A percentile compares a stretch with the other conserved stretches of the same genome.
Conservation (phyloP, 2,888 invertebrate genomes). For the Erebia epiphron region DNA sequence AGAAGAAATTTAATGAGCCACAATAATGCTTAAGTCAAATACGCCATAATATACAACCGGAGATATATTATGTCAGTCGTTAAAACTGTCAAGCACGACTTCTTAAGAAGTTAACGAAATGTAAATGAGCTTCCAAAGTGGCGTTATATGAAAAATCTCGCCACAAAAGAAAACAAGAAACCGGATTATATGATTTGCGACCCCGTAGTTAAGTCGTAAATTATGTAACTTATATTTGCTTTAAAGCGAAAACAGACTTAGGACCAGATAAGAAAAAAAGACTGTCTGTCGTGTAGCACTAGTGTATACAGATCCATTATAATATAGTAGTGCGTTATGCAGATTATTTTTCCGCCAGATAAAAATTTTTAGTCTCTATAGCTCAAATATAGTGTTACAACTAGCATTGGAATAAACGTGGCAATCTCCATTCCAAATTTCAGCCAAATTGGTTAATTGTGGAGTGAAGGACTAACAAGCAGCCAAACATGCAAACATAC, state of each 20-base stretch:
- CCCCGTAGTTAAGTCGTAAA: constrained; percentile 56
- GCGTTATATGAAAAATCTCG: constrained; percentile 28
- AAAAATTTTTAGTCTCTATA: too few relatives aligned
- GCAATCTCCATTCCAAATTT: too few relatives aligned
- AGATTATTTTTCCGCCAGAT: too few relatives aligned
- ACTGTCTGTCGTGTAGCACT: too few relatives aligned
- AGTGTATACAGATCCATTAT: too few relatives aligned
- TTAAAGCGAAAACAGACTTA: constrained; percentile 37
- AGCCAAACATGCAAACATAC: too few relatives aligned
- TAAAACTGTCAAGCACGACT: constrained; percentile 15
- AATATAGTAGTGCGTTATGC: too few relatives aligned
- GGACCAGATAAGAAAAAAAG: too few relatives aligned
- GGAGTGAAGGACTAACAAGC: too few relatives aligned
- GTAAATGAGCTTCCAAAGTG: constrained; percentile 19
- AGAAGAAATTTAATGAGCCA: neutral
- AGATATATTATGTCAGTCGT: constrained; percentile 9
- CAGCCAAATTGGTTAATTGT: too few relatives aligned
- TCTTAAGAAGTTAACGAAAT: constrained; percentile 16
- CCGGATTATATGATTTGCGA: constrained; percentile 50
- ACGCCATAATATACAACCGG: neutral
- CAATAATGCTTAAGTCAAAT: neutral
- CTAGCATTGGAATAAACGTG: too few relatives aligned
- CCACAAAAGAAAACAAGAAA: constrained; percentile 48
- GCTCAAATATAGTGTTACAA: too few relatives aligned
- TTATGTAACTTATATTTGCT: constrained; percentile 61